These are phyloP conservation scores for Triops longicaudatus DNA, from an alignment of 1,140 invertebrate species.

Conservation along the genomic window DNA sequence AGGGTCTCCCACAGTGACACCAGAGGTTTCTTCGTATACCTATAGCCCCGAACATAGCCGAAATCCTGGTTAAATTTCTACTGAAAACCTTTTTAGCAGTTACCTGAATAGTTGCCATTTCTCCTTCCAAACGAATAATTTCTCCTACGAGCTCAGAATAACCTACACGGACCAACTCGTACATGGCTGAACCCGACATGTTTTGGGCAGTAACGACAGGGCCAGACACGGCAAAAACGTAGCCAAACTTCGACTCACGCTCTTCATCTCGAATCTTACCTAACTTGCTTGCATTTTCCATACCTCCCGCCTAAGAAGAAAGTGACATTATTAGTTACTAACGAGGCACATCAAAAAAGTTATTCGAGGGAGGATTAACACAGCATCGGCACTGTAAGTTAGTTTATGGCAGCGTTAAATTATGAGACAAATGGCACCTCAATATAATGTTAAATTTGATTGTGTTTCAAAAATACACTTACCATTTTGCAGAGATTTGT, in stretches of 20 bases:
- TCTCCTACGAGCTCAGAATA: slow-evolving; percentile 97
- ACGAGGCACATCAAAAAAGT: too few relatives aligned
- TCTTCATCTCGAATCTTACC: slow-evolving; percentile 73
- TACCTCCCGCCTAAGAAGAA: slow-evolving; percentile 23
- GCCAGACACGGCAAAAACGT: slow-evolving; percentile 93
- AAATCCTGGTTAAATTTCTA: background rate
- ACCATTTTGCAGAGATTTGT: background rate
- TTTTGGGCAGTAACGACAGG: slow-evolving; percentile 98
- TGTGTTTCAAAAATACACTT: background rate
- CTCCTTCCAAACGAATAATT: slow-evolving; percentile 97
- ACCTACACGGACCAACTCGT: slow-evolving; percentile 97
- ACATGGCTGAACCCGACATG: slow-evolving; percentile 99
- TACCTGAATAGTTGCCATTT: slow-evolving; percentile 98
- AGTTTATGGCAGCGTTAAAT: too few relatives aligned
- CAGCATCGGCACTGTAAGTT: too few relatives aligned
- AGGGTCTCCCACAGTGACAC: slow-evolving; percentile 98
- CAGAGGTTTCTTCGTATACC: slow-evolving; percentile 99
- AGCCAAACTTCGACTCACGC: slow-evolving; percentile 81
- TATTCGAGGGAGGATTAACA: too few relatives aligned
- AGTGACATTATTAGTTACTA: background rate
- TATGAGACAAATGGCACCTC: too few relatives aligned
- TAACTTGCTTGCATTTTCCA: slow-evolving; percentile 39
- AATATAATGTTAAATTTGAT: too few relatives aligned
- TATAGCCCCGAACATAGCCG: slow-evolving; percentile 36
- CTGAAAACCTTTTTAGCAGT: slow-evolving; percentile 2